Conservation (phyloP, 2,888 invertebrate genomes). For the Heteromurus nitidus region DNA sequence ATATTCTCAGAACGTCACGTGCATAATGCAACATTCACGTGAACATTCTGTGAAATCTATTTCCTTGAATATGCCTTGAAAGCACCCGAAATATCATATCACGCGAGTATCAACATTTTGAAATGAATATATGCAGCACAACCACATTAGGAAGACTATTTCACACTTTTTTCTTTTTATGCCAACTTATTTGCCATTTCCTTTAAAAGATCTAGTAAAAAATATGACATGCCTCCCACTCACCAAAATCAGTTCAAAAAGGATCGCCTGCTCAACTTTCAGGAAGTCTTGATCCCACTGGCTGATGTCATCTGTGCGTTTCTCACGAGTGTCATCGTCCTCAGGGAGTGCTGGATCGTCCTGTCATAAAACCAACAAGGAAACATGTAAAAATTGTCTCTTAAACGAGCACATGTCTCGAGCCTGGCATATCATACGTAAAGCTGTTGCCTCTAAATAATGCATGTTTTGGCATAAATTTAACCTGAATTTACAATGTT, state of each 20-base stretch:
- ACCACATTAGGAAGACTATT: background rate
- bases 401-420: background rate
- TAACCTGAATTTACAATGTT: no score
- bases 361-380: slow-evolving; percentile 42
- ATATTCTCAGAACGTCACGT: no score
- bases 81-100: no score
- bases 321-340: slow-evolving; percentile 70
- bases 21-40: no score
- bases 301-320: slow-evolving; percentile 97
- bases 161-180: background rate
- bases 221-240: slow-evolving; percentile 93
- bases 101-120: no score
- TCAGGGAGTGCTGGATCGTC: slow-evolving; percentile 68
- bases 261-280: slow-evolving; percentile 97
- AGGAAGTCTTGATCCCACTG: slow-evolving; percentile 99
- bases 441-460: background rate
- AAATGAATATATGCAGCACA: background rate
- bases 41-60: no score
- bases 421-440: background rate
- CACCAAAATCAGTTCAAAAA: slow-evolving; percentile 94
- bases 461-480: no score
- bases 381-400: background rate
- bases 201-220: no score
- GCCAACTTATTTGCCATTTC: no score
- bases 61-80: no score